Evolutionary conservation across 1,140 invertebrate species (phyloP).

Genomic region (Dinoponera quadriceps): DNA sequence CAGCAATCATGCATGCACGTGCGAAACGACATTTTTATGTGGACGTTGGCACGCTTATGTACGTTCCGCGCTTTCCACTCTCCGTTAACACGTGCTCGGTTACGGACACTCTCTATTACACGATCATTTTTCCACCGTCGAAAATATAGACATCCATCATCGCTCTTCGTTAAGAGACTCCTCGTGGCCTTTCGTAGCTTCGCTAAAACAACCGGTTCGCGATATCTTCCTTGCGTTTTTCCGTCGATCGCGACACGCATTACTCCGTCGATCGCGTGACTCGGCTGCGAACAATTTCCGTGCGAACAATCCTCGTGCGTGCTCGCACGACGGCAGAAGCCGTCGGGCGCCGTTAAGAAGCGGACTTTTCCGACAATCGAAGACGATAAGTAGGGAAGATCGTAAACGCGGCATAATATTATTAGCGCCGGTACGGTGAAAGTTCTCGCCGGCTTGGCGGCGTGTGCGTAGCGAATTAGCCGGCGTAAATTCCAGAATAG

Average conservation of each 20-base stretch:
- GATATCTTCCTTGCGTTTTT: neutral
- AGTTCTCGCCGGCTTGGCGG: constrained; percentile 58
- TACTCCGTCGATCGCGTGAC: neutral
- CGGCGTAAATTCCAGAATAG: constrained; percentile 58
- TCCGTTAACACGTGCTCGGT: neutral
- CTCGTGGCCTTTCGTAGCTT: too few relatives aligned
- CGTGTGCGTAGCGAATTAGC: constrained; percentile 18
- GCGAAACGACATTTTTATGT: neutral
- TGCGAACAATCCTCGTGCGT: neutral
- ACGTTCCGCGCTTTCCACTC: neutral
- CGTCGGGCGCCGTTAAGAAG: neutral
- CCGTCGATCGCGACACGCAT: neutral
- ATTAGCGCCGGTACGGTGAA: constrained; percentile 67
- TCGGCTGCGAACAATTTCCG: constrained; percentile 12
- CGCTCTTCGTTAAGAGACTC: neutral
- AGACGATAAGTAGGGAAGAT: constrained; percentile 53
- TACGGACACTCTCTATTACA: neutral
- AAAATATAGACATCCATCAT: neutral
- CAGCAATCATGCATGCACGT: too few relatives aligned
- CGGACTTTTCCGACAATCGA: constrained; percentile 42
- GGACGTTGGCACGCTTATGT: neutral
- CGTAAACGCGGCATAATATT: constrained; percentile 64
- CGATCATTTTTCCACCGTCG: neutral
- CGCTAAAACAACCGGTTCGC: neutral
- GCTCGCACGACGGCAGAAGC: neutral